A percentile compares a stretch with the other conserved stretches of the same genome.
Evolutionary conservation across 1,140 invertebrate genomes (phyloP).

Genomic region (Euura lappo): DNA sequence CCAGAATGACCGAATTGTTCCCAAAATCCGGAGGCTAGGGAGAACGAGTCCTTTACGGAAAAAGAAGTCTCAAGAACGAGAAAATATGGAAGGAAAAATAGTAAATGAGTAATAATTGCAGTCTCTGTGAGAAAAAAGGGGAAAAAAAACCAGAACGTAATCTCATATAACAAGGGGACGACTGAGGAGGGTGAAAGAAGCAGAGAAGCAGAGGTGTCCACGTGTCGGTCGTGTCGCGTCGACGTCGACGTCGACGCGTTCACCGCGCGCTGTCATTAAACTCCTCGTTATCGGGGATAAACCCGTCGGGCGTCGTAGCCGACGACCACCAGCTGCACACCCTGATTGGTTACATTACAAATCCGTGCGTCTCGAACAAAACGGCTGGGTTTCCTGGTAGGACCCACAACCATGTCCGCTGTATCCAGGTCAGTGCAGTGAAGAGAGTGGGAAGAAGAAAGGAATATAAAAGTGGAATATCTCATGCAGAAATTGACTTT

Average conservation of each 20-base stretch:
- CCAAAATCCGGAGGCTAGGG: background rate
- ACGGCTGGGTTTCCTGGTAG: background rate
- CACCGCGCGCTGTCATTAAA: slow-evolving; percentile 46
- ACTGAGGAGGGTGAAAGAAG: slow-evolving; percentile 3
- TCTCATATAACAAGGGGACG: background rate
- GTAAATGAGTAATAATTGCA: too few relatives aligned
- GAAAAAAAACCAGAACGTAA: too few relatives aligned
- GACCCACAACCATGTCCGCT: slow-evolving; percentile 38
- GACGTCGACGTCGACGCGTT: slow-evolving; percentile 34
- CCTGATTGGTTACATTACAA: slow-evolving; percentile 54
- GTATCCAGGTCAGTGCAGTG: slow-evolving; percentile 1
- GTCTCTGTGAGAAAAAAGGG: too few relatives aligned
- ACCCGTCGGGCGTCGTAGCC: slow-evolving; percentile 15
- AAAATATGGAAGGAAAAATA: too few relatives aligned
- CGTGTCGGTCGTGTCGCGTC: slow-evolving; percentile 33
- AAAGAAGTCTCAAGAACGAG: too few relatives aligned
- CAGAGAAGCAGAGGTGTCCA: slow-evolving; percentile 30
- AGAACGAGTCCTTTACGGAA: slow-evolving; percentile 17
- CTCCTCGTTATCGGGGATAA: slow-evolving; percentile 45
- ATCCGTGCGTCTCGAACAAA: slow-evolving; percentile 47
- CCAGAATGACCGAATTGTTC: too few relatives aligned
- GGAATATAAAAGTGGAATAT: too few relatives aligned
- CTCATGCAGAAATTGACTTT: too few relatives aligned
- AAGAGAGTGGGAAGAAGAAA: background rate
- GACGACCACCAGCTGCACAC: slow-evolving; percentile 25